Conservation (phyloP, 2,797 vertebrate species). For the Rhabdomys pumilio region DNA sequence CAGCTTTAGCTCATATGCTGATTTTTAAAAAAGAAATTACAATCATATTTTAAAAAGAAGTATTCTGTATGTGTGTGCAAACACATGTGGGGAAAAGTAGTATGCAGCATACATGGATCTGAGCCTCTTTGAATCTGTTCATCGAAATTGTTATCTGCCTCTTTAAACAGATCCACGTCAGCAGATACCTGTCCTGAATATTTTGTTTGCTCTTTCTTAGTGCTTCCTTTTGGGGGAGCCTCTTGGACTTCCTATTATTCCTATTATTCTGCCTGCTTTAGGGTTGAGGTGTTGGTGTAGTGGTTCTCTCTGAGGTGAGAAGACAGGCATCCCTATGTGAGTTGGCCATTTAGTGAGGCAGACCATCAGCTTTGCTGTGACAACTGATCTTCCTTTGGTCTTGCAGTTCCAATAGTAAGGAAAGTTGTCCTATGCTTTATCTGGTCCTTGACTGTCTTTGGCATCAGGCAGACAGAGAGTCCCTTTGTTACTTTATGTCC, state of each 20-base stretch:
- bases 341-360: not conserved
- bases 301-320: not conserved
- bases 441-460: not conserved
- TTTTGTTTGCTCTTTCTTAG: not conserved
- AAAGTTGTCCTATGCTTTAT: not conserved
- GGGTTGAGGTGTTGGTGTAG: fast-evolving
- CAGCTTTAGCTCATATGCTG: not conserved
- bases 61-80: no score
- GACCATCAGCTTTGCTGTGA: not conserved
- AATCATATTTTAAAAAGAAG: not conserved
- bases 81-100: not conserved
- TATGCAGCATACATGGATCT: not conserved
- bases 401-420: not conserved
- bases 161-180: not conserved
- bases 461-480: not conserved
- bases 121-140: not conserved
- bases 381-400: not conserved
- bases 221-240: not conserved
- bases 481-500: not conserved
- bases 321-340: fast-evolving
- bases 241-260: not conserved
- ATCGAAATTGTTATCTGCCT: not conserved
- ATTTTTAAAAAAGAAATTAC: not conserved
- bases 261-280: not conserved
- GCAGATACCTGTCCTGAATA: not conserved